phyloP scores from a whole-genome alignment of 2,888 invertebrate species.

The Cylindroiulus punctatus region DNA sequence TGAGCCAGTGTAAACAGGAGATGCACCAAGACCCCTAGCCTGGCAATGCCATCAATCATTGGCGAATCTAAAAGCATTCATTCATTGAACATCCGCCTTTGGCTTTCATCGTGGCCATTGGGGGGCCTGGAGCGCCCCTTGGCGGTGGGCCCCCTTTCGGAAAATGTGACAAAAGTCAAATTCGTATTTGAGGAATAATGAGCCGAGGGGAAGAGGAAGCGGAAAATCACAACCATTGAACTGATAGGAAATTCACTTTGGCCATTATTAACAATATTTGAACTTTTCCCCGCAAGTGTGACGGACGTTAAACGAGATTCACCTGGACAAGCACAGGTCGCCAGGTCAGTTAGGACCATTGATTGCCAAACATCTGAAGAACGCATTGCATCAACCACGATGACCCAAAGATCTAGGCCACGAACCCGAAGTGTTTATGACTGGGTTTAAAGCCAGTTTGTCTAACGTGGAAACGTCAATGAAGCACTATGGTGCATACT shows the following conservation, averaged over 20 bases:
- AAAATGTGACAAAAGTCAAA: constrained; percentile 33
- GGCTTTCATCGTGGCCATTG: neutral
- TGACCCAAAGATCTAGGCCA: no score
- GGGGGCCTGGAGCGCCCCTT: neutral
- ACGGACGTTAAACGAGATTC: neutral
- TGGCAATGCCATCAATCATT: neutral
- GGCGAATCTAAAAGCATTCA: constrained; percentile 31
- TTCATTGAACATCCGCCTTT: constrained; percentile 19
- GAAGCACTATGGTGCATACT: no score
- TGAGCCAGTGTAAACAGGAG: neutral
- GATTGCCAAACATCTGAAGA: neutral
- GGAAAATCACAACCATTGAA: constrained; percentile 1
- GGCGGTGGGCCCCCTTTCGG: neutral
- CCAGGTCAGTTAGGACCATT: neutral
- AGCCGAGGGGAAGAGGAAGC: constrained; percentile 17
- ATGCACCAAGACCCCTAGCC: constrained; percentile 17
- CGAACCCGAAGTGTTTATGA: no score
- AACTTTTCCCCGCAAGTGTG: neutral
- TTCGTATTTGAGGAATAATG: constrained; percentile 10
- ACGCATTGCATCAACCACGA: no score
- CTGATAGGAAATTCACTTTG: neutral
- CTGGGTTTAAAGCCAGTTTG: no score
- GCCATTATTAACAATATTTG: constrained; percentile 8
- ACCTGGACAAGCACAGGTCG: neutral
- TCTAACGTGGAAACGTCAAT: no score